These are phyloP conservation scores for Rhagologus leucostigma DNA, from an alignment of 2,113 vertebrate genomes.

Conservation along the genomic window DNA sequence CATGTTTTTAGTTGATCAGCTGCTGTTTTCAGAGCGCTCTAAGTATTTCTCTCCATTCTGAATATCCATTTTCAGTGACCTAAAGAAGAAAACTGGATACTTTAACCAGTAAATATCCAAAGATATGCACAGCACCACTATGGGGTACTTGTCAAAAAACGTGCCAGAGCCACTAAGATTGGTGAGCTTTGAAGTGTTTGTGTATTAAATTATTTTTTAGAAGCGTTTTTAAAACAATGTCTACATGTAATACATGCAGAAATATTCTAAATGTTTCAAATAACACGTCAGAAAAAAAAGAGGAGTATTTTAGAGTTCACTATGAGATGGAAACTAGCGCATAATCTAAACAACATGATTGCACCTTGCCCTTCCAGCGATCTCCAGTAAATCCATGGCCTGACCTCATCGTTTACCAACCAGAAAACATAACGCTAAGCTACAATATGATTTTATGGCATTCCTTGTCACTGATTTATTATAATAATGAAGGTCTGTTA, in stretches of 20 bases:
- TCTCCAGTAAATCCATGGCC: not conserved
- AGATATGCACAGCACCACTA: not conserved
- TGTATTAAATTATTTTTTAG: not conserved
- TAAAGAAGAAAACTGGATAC: not conserved
- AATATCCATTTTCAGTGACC: not conserved
- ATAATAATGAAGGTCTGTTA: slow-evolving; percentile 1
- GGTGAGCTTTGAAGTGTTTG: not conserved
- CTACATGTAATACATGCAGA: not conserved
- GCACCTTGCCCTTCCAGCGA: not conserved
- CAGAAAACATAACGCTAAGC: not conserved
- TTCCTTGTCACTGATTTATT: not conserved
- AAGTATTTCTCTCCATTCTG: not conserved
- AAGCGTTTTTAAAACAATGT: not conserved
- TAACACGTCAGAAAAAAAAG: not conserved
- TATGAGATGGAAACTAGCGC: not conserved
- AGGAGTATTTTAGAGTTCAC: not conserved
- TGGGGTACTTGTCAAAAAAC: not conserved
- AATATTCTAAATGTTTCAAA: not conserved
- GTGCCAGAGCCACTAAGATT: not conserved
- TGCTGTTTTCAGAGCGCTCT: not conserved
- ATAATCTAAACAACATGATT: slow-evolving; percentile 27
- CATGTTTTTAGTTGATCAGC: not conserved
- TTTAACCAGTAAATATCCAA: not conserved
- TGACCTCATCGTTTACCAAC: not conserved
- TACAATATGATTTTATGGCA: not conserved